These are phyloP conservation scores for Opisthocomus hoazin DNA, from an alignment of 2,113 vertebrate species.

Conservation along the genomic window DNA sequence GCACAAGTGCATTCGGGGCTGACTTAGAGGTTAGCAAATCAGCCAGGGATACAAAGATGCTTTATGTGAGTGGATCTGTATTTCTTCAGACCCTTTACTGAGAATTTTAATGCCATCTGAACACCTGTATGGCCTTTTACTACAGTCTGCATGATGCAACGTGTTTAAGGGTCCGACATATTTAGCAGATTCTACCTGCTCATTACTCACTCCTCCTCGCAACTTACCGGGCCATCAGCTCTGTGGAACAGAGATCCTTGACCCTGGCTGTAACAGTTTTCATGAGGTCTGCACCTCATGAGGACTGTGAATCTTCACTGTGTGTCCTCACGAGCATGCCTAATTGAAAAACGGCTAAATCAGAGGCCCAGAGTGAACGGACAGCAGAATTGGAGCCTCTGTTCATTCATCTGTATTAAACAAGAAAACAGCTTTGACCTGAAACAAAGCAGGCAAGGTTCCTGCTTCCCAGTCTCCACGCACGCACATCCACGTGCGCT, in stretches of 20 bases:
- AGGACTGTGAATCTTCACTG: not conserved
- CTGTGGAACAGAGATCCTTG: not conserved
- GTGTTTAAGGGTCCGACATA: not conserved
- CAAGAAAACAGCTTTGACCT: not conserved
- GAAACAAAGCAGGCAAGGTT: not conserved
- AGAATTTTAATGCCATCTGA: not conserved
- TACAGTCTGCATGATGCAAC: not conserved
- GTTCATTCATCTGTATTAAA: not conserved
- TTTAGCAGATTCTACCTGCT: not conserved
- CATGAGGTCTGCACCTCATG: not conserved
- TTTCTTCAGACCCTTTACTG: not conserved
- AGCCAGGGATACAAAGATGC: not conserved
- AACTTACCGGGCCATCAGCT: not conserved
- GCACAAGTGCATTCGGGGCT: not conserved
- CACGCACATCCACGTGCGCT: accelerated
- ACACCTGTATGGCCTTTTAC: not conserved
- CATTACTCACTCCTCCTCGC: not conserved
- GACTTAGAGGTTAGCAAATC: not conserved
- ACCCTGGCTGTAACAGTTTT: not conserved
- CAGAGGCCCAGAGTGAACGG: not conserved
- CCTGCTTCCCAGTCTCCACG: not conserved
- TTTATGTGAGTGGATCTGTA: not conserved
- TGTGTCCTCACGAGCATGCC: not conserved
- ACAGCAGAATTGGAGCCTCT: not conserved
- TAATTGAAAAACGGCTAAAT: not conserved